A percentile compares a stretch with the other conserved stretches of the same genome.
Conservation (phyloP, 2,888 invertebrate genomes). For the Plebejus argus region DNA sequence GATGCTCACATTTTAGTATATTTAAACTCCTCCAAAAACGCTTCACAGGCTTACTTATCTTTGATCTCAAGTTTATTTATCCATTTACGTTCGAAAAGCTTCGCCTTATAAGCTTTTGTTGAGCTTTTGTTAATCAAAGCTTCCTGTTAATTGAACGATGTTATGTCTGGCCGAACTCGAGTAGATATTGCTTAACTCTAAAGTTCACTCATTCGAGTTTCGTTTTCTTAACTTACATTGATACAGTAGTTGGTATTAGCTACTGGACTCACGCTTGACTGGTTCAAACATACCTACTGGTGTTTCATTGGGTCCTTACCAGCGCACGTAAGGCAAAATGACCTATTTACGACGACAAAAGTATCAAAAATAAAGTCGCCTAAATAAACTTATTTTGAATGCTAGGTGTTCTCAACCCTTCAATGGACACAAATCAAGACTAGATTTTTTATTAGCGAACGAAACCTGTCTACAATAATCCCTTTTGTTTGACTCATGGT, state of each 20-base stretch:
- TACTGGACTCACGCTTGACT: not conserved
- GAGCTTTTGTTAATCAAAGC: conserved; percentile 28
- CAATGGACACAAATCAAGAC: too few relatives aligned
- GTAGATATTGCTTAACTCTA: conserved; percentile 2
- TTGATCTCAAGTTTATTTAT: conserved; percentile 30
- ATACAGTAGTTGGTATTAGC: not conserved
- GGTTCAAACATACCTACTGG: too few relatives aligned
- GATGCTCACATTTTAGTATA: conserved; percentile 26
- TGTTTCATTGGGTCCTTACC: too few relatives aligned
- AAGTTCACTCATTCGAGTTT: conserved; percentile 5
- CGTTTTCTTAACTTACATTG: not conserved
- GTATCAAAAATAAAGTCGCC: too few relatives aligned
- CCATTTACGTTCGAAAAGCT: conserved; percentile 26
- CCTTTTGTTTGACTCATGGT: too few relatives aligned
- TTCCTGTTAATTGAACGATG: conserved; percentile 29
- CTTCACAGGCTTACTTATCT: conserved; percentile 14
- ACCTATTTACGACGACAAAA: too few relatives aligned
- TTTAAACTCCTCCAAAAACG: conserved; percentile 29
- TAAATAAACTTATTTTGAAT: too few relatives aligned
- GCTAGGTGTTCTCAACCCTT: too few relatives aligned
- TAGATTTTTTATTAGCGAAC: too few relatives aligned
- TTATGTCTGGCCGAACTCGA: conserved; percentile 24
- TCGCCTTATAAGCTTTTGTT: conserved; percentile 25
- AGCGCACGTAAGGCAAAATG: too few relatives aligned
- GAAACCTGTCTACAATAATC: too few relatives aligned